Percentiles rank a stretch among this genome's conserved stretches.
Evolutionary conservation across 2,888 invertebrate species (phyloP).

Genomic region (Ceratothoa steindachneri): DNA sequence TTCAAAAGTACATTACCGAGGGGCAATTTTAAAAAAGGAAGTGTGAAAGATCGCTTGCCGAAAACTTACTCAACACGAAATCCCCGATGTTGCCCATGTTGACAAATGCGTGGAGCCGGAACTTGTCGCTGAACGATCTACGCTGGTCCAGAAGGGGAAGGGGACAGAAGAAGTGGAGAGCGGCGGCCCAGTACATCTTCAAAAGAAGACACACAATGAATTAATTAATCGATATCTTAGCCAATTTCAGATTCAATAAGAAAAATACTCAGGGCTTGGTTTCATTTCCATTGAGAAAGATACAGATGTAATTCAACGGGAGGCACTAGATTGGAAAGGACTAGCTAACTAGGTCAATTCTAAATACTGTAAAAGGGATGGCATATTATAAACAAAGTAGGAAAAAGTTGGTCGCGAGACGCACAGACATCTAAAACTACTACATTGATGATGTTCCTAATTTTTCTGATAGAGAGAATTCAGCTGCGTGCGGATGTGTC

Average conservation of each 20-base stretch:
- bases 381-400: not conserved
- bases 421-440: too few relatives aligned
- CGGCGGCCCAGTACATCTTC: constrained; percentile 78
- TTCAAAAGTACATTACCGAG: too few relatives aligned
- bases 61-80: constrained; percentile 56
- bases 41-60: too few relatives aligned
- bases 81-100: constrained; percentile 78
- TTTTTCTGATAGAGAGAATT: too few relatives aligned
- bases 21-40: too few relatives aligned
- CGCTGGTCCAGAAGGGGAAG: constrained; percentile 78
- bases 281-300: not conserved
- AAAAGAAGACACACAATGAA: constrained; percentile 32
- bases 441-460: too few relatives aligned
- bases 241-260: constrained; percentile 49
- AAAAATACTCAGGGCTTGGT: not conserved
- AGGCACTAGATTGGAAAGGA: too few relatives aligned
- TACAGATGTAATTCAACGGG: not conserved
- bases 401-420: constrained; percentile 48
- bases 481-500: too few relatives aligned
- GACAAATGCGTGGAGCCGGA: constrained; percentile 82
- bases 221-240: constrained; percentile 56
- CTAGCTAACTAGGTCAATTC: too few relatives aligned
- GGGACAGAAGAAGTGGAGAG: constrained; percentile 81
- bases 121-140: constrained; percentile 74
- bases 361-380: too few relatives aligned